Conservation (phyloP, 2,797 vertebrate species). For the Odontamblyopus lacepedii region DNA sequence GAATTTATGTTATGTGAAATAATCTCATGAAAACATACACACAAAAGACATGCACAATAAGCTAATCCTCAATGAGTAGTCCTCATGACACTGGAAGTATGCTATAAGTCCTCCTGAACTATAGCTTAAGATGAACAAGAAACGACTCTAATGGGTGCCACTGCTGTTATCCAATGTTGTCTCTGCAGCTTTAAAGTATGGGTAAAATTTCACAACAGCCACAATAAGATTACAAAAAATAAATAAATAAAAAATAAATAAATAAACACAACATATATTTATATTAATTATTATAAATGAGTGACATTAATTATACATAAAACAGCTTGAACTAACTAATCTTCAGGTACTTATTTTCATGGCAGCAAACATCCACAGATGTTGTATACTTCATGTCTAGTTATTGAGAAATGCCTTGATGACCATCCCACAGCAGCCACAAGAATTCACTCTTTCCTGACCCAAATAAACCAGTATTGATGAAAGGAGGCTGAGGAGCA, state of each 20-base stretch:
- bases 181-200: background rate
- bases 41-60: background rate
- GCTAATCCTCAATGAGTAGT: too few relatives aligned
- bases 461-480: background rate
- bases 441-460: background rate
- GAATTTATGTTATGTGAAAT: background rate
- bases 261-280: too few relatives aligned
- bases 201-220: background rate
- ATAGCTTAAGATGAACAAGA: too few relatives aligned
- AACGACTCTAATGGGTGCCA: too few relatives aligned
- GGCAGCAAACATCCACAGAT: background rate
- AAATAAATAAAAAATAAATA: background rate
- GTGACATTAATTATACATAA: too few relatives aligned
- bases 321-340: too few relatives aligned
- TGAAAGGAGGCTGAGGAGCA: background rate
- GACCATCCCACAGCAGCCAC: background rate
- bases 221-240: background rate
- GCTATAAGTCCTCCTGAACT: too few relatives aligned
- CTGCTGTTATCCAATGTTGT: too few relatives aligned
- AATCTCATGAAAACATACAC: background rate
- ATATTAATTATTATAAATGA: too few relatives aligned
- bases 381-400: background rate
- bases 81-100: too few relatives aligned
- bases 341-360: background rate
- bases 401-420: background rate